Percentiles rank a stretch among this genome's conserved stretches.
phyloP scores from a whole-genome alignment of 2,888 invertebrate genomes.

The Mechanitis mazaeus region DNA sequence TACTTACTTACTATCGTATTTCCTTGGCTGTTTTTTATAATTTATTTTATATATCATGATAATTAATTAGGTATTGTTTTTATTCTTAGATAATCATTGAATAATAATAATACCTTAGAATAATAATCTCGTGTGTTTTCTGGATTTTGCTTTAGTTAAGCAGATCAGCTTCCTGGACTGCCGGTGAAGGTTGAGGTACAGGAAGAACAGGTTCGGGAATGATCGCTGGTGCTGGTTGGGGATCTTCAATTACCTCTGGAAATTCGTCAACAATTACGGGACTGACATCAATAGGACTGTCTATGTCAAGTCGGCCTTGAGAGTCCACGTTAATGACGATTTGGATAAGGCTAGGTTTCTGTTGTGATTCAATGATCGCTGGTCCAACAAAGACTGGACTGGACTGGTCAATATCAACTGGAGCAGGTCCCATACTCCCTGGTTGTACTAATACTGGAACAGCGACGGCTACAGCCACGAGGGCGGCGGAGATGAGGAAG shows the following conservation, averaged over 20 bases:
- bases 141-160: neutral
- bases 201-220: slow-evolving; percentile 8
- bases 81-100: too few species aligned
- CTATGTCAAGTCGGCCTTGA: slow-evolving; percentile 8
- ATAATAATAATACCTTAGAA: neutral
- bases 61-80: too few species aligned
- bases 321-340: slow-evolving; percentile 19
- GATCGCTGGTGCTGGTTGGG: slow-evolving; percentile 10
- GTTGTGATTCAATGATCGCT: slow-evolving; percentile 1
- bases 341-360: slow-evolving; percentile 14
- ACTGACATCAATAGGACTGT: neutral
- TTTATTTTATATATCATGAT: too few species aligned
- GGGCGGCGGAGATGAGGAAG: slow-evolving; percentile 24
- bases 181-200: slow-evolving; percentile 1
- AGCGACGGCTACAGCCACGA: slow-evolving; percentile 28
- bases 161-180: neutral
- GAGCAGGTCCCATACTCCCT: slow-evolving; percentile 14
- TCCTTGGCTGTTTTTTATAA: too few species aligned
- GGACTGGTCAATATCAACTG: slow-evolving; percentile 19
- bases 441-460: slow-evolving; percentile 20
- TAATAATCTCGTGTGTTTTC: neutral
- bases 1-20: too few species aligned
- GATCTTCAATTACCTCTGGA: neutral
- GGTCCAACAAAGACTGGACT: slow-evolving; percentile 11
- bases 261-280: slow-evolving; percentile 7